These are phyloP conservation scores for Fistularia commersonii DNA, from an alignment of 2,797 vertebrate genomes.

Conservation along the genomic window DNA sequence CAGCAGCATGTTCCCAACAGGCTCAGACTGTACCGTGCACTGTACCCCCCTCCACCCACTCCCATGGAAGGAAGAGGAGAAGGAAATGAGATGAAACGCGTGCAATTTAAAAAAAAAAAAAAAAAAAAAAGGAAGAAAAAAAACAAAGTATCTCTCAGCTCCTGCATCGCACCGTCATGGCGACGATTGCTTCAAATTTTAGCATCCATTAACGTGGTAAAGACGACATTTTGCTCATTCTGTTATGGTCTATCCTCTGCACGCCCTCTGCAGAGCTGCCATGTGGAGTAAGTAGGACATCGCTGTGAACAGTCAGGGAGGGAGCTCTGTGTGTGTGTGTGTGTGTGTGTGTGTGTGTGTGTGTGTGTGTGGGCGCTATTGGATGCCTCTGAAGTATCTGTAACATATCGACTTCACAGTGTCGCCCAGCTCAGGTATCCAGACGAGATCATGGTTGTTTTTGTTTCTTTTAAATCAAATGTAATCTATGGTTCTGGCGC, in stretches of 20 bases:
- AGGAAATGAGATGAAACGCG: slow-evolving; percentile 37
- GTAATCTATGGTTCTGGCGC: slow-evolving; percentile 4
- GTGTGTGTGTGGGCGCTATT: slow-evolving; percentile 5
- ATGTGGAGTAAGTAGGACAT: slow-evolving; percentile 38
- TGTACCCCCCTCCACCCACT: slow-evolving; percentile 52
- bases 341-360: not conserved
- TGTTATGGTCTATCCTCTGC: slow-evolving; percentile 11
- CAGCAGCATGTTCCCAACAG: slow-evolving; percentile 73
- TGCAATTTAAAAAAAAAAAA: not conserved
- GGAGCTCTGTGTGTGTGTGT: not conserved
- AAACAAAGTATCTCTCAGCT: slow-evolving; percentile 6
- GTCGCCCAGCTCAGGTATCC: slow-evolving; percentile 10
- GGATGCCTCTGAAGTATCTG: slow-evolving; percentile 21
- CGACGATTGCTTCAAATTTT: slow-evolving; percentile 16
- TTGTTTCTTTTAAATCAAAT: slow-evolving; percentile 7
- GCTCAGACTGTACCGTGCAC: slow-evolving; percentile 62
- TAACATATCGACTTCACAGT: slow-evolving; percentile 17
- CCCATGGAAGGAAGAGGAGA: slow-evolving; percentile 39
- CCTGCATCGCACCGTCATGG: slow-evolving; percentile 28
- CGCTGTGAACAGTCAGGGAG: slow-evolving; percentile 17
- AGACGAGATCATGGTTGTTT: slow-evolving; percentile 9
- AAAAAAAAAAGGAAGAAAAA: not conserved
- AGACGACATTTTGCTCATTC: no score
- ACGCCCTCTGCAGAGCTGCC: slow-evolving; percentile 30
- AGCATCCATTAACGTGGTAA: no score